Conservation (phyloP, 2,888 invertebrate species). For the Stomorhina lunata region DNA sequence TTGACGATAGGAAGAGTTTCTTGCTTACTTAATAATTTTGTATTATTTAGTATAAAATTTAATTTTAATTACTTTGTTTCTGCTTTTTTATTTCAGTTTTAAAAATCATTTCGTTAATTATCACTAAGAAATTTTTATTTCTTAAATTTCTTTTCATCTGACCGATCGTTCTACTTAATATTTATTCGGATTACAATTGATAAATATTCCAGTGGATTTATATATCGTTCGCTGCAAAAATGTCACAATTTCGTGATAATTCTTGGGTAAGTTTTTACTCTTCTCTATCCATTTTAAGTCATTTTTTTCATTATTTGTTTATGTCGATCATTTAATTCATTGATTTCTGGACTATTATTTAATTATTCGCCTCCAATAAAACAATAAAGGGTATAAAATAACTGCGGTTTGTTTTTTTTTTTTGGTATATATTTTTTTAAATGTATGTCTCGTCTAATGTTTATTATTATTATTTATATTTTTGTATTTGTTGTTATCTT, state of each 20-base stretch:
- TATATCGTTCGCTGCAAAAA: conserved; percentile 55
- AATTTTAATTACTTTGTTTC: neutral
- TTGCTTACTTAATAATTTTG: neutral
- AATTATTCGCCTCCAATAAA: too few species aligned
- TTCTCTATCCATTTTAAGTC: neutral
- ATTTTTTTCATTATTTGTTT: neutral
- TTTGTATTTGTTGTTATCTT: conserved; percentile 15
- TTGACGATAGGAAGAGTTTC: too few species aligned
- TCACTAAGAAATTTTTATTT: neutral
- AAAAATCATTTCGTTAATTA: neutral
- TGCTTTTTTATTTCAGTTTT: conserved; percentile 27
- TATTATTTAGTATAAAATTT: neutral
- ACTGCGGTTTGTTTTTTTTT: conserved; percentile 55
- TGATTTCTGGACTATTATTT: too few species aligned
- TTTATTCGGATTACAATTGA: conserved; percentile 50
- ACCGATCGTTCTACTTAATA: conserved; percentile 53
- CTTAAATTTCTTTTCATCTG: neutral
- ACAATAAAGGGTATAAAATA: too few species aligned
- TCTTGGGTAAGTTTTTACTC: conserved; percentile 68
- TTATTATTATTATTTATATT: neutral
- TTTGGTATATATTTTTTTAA: neutral
- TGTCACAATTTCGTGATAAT: conserved; percentile 71
- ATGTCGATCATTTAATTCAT: neutral
- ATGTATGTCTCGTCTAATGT: conserved; percentile 9
- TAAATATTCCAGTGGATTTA: conserved; percentile 57